Percentiles rank a stretch among this genome's conserved stretches.
Evolutionary conservation across 30 jellyfish, hydroid and myxozoan genomes (phyloP).

Genomic region (Aurelia sp.): DNA sequence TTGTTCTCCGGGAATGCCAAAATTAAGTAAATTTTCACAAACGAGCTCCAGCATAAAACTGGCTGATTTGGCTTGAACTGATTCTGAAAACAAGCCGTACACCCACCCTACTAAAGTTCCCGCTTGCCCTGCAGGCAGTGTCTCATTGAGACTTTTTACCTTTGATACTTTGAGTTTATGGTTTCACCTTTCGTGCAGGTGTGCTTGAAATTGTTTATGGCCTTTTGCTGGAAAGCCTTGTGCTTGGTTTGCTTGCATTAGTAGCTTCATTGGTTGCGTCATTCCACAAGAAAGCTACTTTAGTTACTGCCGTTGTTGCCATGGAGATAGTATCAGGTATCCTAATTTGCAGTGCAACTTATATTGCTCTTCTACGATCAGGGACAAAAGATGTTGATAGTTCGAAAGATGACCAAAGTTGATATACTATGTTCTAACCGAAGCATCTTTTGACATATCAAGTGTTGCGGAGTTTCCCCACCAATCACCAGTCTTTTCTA

Average conservation of each 20-base stretch:
- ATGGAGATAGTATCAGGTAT: constrained; percentile 49
- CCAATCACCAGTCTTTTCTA: too few species aligned
- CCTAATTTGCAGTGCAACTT: too few species aligned
- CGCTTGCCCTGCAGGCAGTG: not conserved
- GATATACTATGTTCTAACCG: too few species aligned
- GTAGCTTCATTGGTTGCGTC: constrained; percentile 35
- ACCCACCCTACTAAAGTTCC: not conserved
- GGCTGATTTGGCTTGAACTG: too few species aligned
- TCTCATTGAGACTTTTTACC: not conserved
- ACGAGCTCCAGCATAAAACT: too few species aligned
- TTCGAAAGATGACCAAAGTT: too few species aligned
- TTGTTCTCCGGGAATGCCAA: too few species aligned
- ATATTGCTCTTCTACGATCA: too few species aligned
- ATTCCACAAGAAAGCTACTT: constrained; percentile 45
- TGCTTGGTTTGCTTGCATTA: constrained; percentile 15
- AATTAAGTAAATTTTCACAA: too few species aligned
- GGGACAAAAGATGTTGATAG: too few species aligned
- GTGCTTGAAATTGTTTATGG: constrained; percentile 18
- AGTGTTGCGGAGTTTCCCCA: too few species aligned
- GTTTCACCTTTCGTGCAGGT: constrained; percentile 5
- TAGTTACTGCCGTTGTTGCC: constrained; percentile 60
- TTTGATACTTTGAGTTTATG: not conserved
- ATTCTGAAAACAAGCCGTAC: not conserved
- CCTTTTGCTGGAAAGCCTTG: constrained; percentile 30
- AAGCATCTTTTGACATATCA: too few species aligned